Conservation (phyloP, 2,888 invertebrate species). For the Polydrusus pterygomalis region DNA sequence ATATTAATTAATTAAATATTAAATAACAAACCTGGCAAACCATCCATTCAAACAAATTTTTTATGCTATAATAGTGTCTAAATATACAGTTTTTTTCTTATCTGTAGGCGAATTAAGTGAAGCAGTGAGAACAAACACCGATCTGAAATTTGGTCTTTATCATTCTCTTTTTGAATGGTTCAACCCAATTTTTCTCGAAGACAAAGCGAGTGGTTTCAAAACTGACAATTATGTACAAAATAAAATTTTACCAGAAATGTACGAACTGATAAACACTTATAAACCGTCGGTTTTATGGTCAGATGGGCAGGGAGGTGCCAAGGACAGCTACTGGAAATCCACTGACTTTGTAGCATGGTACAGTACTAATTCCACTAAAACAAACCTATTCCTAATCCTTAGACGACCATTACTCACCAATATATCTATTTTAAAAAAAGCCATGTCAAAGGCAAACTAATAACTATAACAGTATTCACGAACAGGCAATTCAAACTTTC, state of each 20-base stretch:
- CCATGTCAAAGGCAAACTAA: too few relatives aligned
- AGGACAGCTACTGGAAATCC: conserved; percentile 88
- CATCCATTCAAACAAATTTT: too few relatives aligned
- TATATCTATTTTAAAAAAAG: too few relatives aligned
- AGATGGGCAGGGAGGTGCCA: conserved; percentile 96
- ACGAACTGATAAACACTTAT: conserved; percentile 82
- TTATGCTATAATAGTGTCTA: too few relatives aligned
- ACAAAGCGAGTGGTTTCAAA: conserved; percentile 79
- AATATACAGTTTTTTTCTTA: too few relatives aligned
- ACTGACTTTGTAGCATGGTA: conserved; percentile 89
- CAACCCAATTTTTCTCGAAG: conserved; percentile 85
- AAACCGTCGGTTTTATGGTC: conserved; percentile 92
- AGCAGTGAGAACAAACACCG: conserved; percentile 76
- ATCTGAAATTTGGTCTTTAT: conserved; percentile 87
- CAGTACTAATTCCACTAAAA: background rate
- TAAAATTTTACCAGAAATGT: conserved; percentile 87
- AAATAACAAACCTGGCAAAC: too few relatives aligned
- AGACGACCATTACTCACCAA: too few relatives aligned
- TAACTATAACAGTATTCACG: too few relatives aligned
- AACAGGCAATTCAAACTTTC: too few relatives aligned
- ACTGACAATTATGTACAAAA: conserved; percentile 80
- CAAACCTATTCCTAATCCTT: too few relatives aligned
- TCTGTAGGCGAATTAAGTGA: conserved; percentile 78
- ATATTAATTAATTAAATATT: too few relatives aligned
- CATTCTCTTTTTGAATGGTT: conserved; percentile 93